These are phyloP conservation scores for Periophthalmus modestus DNA, from an alignment of 2,113 vertebrate genomes.

Conservation along the genomic window DNA sequence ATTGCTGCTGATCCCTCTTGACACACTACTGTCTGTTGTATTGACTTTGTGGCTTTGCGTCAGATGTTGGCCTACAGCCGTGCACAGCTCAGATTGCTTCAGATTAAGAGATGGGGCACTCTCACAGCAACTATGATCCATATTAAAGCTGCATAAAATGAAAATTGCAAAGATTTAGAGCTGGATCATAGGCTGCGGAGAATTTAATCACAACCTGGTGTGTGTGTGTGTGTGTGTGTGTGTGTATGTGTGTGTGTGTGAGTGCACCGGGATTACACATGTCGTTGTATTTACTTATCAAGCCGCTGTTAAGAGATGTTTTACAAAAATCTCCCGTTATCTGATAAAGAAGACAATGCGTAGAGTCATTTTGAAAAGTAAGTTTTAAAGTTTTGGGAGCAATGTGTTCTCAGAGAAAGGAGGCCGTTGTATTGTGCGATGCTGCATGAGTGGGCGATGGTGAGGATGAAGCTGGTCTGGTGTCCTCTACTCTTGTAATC, in stretches of 20 bases:
- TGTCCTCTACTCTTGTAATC: conserved; percentile 71
- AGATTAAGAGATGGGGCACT: conserved; percentile 87
- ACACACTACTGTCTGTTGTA: conserved; percentile 71
- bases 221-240: conserved; percentile 18
- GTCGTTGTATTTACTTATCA: conserved; percentile 83
- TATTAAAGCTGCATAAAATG: conserved; percentile 97
- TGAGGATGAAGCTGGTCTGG: conserved; percentile 62
- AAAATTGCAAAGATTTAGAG: conserved; percentile 95
- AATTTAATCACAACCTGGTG: conserved; percentile 88
- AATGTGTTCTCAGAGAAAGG: conserved; percentile 21
- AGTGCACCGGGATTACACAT: conserved; percentile 78
- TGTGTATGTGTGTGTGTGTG: conserved; percentile 56
- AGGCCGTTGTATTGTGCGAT: conserved; percentile 50
- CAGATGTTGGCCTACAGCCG: conserved; percentile 80
- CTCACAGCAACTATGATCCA: conserved; percentile 86
- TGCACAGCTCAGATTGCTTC: conserved; percentile 85
- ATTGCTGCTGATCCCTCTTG: conserved; percentile 53
- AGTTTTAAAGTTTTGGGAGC: conserved; percentile 46
- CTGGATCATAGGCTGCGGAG: conserved; percentile 84
- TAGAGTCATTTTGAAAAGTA: neutral
- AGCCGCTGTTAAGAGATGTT: conserved; percentile 80
- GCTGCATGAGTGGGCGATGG: conserved; percentile 56
- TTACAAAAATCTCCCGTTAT: conserved; percentile 55
- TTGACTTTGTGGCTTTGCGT: conserved; percentile 77
- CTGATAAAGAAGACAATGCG: conserved; percentile 19